These are phyloP conservation scores for Hydroisotoma schaefferi DNA, from an alignment of 2,888 invertebrate species.

Conservation along the genomic window DNA sequence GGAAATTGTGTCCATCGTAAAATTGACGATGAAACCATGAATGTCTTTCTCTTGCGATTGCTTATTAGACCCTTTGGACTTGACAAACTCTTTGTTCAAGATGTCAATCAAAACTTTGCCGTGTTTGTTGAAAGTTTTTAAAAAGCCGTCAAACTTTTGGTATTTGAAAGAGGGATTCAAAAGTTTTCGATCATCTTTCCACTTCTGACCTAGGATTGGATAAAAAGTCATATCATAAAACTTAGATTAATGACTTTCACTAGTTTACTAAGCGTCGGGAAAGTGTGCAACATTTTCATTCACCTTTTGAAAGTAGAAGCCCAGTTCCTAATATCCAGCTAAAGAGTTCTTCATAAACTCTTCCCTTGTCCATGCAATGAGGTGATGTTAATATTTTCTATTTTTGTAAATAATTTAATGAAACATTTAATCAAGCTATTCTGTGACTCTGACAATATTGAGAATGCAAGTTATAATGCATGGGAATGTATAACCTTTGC, in stretches of 20 bases:
- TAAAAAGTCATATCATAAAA: no score
- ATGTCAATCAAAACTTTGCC: neutral
- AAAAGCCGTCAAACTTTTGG: constrained; percentile 7
- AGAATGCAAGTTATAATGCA: no score
- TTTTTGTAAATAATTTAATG: no score
- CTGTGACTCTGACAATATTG: no score
- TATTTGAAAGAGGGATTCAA: constrained; percentile 21
- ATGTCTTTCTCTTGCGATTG: neutral
- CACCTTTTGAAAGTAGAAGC: constrained; percentile 15
- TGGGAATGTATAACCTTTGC: no score
- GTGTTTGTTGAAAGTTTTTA: constrained; percentile 8
- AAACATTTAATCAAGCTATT: no score
- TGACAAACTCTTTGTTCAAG: neutral
- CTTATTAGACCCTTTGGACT: no score
- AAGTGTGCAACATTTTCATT: no score
- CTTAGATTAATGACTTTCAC: no score
- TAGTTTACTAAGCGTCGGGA: no score
- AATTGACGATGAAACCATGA: neutral
- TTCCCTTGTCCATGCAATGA: constrained; percentile 15
- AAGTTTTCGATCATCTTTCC: constrained; percentile 17
- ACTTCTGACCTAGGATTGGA: constrained; percentile 11
- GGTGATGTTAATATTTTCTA: constrained; percentile 15
- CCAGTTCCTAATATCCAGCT: constrained; percentile 16
- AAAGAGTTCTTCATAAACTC: constrained; percentile 12
- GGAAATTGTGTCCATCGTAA: neutral